Conservation (phyloP, 2,888 invertebrate genomes). For the Barypeithes pellucidus region DNA sequence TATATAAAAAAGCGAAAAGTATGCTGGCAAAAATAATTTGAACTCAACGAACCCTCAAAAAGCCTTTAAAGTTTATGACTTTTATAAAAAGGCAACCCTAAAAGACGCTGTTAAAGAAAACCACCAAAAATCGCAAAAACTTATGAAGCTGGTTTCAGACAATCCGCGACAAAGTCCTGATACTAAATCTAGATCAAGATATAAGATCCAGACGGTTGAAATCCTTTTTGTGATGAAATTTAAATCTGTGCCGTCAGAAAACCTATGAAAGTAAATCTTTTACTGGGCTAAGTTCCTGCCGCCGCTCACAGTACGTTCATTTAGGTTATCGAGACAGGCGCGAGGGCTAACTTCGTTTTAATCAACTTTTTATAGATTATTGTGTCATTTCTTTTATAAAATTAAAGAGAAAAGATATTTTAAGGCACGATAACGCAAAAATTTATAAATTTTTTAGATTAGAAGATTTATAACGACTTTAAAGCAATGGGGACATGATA, state of each 20-base stretch:
- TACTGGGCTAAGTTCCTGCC: conserved; percentile 20
- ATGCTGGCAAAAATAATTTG: neutral
- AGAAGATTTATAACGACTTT: too few relatives aligned
- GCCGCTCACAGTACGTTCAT: conserved; percentile 9
- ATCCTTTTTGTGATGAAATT: conserved; percentile 21
- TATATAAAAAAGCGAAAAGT: too few relatives aligned
- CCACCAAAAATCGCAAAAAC: conserved; percentile 22
- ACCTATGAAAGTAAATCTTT: conserved; percentile 33
- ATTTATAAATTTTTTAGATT: too few relatives aligned
- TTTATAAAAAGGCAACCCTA: neutral
- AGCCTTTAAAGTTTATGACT: conserved; percentile 5
- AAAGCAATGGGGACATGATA: too few relatives aligned
- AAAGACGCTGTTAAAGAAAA: conserved; percentile 8
- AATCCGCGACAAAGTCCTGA: conserved; percentile 27
- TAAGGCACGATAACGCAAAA: too few relatives aligned
- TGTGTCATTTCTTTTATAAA: neutral
- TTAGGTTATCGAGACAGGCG: conserved; percentile 22
- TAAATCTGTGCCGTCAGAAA: conserved; percentile 23
- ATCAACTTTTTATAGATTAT: conserved; percentile 11
- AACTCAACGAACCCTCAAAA: conserved; percentile 12
- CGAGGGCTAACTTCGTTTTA: conserved; percentile 22
- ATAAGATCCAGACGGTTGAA: conserved; percentile 23
- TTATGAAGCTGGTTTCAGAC: conserved; percentile 22
- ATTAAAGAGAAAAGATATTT: neutral
- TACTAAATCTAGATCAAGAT: conserved; percentile 28